Evolutionary conservation across 1,140 invertebrate species (phyloP).

Genomic region (Polypedilum vanderplanki): DNA sequence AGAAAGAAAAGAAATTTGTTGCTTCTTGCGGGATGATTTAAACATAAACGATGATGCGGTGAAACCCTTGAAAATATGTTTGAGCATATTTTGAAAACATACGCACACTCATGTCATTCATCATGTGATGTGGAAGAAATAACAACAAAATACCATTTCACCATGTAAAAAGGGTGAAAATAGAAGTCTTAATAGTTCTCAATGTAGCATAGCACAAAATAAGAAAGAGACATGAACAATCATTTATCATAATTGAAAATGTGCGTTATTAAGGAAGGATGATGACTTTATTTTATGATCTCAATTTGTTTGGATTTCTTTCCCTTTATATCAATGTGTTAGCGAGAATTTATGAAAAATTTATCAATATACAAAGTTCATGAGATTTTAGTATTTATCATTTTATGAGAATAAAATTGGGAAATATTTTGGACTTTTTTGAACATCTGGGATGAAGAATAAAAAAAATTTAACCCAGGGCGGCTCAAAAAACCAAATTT

Average conservation of each 20-base stretch:
- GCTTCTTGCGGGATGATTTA: too few species aligned
- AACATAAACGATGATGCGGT: neutral
- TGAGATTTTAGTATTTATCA: neutral
- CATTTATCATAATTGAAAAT: conserved; percentile 23
- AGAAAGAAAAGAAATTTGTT: neutral
- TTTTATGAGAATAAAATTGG: neutral
- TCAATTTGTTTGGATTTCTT: conserved; percentile 1
- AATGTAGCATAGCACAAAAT: conserved; percentile 7
- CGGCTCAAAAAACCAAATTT: too few species aligned
- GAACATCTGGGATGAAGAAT: neutral
- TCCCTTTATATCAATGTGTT: neutral
- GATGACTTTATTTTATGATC: conserved; percentile 3
- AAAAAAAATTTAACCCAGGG: too few species aligned
- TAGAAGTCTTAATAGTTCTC: neutral
- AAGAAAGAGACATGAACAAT: neutral
- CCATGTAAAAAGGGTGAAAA: neutral
- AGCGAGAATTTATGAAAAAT: neutral
- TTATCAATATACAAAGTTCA: neutral
- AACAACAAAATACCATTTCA: neutral
- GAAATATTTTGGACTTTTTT: too few species aligned
- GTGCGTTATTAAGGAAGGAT: conserved; percentile 10
- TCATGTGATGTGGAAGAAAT: neutral
- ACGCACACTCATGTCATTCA: conserved; percentile 20
- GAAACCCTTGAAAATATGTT: neutral
- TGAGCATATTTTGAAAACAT: neutral